Base-by-base conservation (phyloP, 1,140 invertebrate genomes). In the Rhysida immarginata region DNA sequence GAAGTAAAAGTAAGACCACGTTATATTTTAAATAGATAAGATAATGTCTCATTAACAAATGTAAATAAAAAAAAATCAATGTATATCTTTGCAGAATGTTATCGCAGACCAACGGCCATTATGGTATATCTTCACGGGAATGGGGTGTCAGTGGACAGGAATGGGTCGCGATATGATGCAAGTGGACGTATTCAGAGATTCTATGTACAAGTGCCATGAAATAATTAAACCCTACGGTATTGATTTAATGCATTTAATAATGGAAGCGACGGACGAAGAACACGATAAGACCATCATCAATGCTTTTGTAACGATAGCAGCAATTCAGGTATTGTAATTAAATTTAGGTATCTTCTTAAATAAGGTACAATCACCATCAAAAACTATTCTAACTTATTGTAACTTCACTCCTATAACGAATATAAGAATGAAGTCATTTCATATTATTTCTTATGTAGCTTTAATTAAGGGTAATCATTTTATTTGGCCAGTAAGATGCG, bases 101-200 rank as follows among this genome's bases (percentile, higher is more conserved):
- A 68, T 66, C 25, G 59, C 62, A 29, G 79, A 82, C 26, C 78
- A 77, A 58, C 78, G 86, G 24, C 91, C 91, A 0, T 71, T 97
- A 24, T 97, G 91, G 86, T 96, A 81, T 69, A 76, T 97, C 41
- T 97, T 94, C 71, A 85, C 91, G 49, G 95, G 94, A 27, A 96
- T 97, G 92, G 95, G 94, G 13, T 83, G 83, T 41, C 94, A 99
- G 72, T 98, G 93, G 93, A 75, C 82, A 46, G 89, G 88, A 58
- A 97, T 97, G 93, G 92, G 80, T 3, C 80, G 81, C 64, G 77
- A 84, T 21, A 72, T 98, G 35, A 82, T 96, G 76, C 64, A 74
- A 41, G 74, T 98, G 41, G 81, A 88, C 48, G 68, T 74, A 0
- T 97, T 97, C 69, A 78, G 79, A 43, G 72, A 79, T 25, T 84